Evolutionary conservation across 2,113 vertebrate species (phyloP), one percentile per base, ranked within the genome.

Genomic region (Ursus arctos): DNA sequence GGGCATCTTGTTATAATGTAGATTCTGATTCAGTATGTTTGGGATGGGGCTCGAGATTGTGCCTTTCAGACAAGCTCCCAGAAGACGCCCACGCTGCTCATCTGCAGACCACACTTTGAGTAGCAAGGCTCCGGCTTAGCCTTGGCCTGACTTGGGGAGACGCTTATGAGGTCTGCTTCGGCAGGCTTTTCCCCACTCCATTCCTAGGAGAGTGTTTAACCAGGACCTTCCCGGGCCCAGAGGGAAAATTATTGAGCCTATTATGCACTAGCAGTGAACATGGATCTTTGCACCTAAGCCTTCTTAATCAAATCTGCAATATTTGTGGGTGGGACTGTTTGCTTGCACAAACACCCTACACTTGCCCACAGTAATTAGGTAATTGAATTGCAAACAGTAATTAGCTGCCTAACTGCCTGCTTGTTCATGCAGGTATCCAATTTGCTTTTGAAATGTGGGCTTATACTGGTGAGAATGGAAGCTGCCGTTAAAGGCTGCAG

Each of bases 391-490:
- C 98, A 98, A 98, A 98, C 97, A 98, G 98, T 97, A 97, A 98
- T 98, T 98, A 98, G 98, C 98, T 98, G 97, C 98, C 98, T 98
- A 98, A 98, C 98, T 98, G 98, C 97, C 97, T 98, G 96, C 98
- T 97, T 98, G 97, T 98, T 98, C 98, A 95, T 97, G 97, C 98
- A 98, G 98, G 98, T 98, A 98, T 97, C 97, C 97, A 98, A 98
- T 98, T 98, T 98, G 94, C 91, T 97, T 98, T 98, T 97, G 97
- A 97, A 98, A 98, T 98, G 95, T 96, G 91, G 97, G 67, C 82
- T 98, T 98, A 95, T 94, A 94, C 95, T 97, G 96, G 97, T 81
- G 97, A 89, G 97, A 92, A 93, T 97, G 95, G 97, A 97, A 84
- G 76, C 65, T 96, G 65, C 88, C 55, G 19, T 88, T 81, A 80